Percentiles rank a stretch among this genome's conserved stretches.
Conservation (phyloP, 2,113 vertebrate genomes). For the Pampusana beccarii region DNA sequence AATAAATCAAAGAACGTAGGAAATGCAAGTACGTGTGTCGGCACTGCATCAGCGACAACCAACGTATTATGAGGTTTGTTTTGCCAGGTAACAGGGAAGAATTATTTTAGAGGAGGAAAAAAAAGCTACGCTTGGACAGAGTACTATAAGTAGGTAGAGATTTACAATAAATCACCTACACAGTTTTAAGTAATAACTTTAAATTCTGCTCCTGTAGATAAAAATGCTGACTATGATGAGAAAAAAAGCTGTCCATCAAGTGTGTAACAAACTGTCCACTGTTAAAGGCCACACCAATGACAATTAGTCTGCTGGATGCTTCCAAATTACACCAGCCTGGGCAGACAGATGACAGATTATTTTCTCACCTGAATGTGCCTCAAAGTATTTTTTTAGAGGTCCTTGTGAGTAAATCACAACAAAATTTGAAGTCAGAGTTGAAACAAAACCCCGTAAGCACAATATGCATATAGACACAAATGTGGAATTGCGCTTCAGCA, state of each 20-base stretch:
- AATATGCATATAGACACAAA: neutral
- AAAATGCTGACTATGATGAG: conserved; percentile 28
- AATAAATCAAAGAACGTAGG: neutral
- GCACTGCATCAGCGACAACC: neutral
- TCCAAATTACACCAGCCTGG: neutral
- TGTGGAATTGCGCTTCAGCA: neutral
- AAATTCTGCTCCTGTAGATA: neutral
- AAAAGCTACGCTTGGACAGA: neutral
- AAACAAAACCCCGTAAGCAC: neutral
- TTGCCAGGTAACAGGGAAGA: conserved; percentile 30
- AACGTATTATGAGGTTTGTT: neutral
- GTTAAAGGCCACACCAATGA: conserved; percentile 54
- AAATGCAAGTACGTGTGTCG: neutral
- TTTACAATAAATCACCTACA: conserved; percentile 4
- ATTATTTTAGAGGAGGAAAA: neutral
- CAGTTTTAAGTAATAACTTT: neutral
- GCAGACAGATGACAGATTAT: neutral
- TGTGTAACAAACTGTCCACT: conserved; percentile 7
- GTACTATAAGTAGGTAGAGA: neutral
- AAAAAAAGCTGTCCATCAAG: conserved; percentile 35
- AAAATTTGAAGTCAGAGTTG: neutral
- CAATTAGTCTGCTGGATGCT: conserved; percentile 27
- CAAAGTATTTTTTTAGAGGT: neutral
- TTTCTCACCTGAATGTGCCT: neutral
- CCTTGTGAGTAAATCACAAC: neutral